Conservation (phyloP, 2,113 vertebrate species). For the Jacana jacana region DNA sequence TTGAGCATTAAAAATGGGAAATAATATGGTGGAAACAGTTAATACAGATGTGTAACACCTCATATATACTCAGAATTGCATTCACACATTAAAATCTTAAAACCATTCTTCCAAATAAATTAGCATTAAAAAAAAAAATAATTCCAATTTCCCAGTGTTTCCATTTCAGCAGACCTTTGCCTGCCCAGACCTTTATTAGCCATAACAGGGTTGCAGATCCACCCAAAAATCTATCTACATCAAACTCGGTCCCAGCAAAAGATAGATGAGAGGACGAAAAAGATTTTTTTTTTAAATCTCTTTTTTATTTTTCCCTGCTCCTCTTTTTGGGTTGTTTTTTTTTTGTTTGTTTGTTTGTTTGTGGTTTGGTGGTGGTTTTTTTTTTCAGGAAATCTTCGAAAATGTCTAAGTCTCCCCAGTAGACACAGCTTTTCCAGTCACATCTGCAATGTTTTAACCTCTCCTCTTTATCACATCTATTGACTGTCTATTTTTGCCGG, state of each 20-base stretch:
- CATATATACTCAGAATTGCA: neutral
- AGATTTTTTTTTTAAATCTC: neutral
- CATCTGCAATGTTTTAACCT: neutral
- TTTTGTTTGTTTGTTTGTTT: no score
- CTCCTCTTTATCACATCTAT: neutral
- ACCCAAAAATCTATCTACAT: neutral
- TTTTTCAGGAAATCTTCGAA: neutral
- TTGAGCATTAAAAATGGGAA: neutral
- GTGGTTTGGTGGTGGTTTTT: neutral
- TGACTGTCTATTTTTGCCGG: neutral
- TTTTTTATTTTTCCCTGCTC: neutral
- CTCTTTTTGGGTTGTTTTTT: neutral
- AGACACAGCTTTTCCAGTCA: neutral
- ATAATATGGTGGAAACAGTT: neutral
- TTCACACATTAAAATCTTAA: neutral
- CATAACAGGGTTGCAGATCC: neutral
- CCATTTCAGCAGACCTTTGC: neutral
- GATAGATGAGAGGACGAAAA: neutral
- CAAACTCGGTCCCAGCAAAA: neutral
- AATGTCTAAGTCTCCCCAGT: neutral
- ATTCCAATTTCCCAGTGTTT: neutral
- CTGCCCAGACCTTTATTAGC: neutral
- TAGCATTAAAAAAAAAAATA: neutral
- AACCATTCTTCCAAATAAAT: neutral
- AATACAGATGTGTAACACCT: neutral